phyloP scores from a whole-genome alignment of 1,140 invertebrate species.

The Epicauta chinensis region DNA sequence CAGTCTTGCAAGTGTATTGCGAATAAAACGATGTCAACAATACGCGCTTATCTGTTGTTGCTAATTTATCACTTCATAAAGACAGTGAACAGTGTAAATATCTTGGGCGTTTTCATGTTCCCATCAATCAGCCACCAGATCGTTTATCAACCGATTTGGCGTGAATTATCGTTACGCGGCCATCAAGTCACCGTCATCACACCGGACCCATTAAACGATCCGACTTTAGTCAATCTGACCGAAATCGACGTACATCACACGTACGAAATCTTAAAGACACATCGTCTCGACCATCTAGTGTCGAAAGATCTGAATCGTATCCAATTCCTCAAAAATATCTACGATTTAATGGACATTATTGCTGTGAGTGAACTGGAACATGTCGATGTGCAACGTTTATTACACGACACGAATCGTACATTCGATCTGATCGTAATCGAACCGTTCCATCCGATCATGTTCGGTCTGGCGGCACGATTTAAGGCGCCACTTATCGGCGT shows the following conservation, averaged over 20 bases:
- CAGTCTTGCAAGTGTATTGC: no score
- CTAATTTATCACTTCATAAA: no score
- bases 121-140: background rate
- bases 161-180: conserved; percentile 28
- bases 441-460: background rate
- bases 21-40: no score
- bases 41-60: no score
- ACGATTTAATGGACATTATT: background rate
- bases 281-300: background rate
- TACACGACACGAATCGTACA: conserved; percentile 18
- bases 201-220: conserved; percentile 23
- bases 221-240: conserved; percentile 12
- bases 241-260: conserved; percentile 18
- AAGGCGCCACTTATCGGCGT: conserved; percentile 7
- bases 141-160: conserved; percentile 6
- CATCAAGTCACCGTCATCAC: conserved; percentile 40
- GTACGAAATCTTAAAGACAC: background rate
- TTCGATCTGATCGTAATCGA: conserved; percentile 29
- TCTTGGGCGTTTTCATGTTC: background rate
- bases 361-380: conserved; percentile 28
- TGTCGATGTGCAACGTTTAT: conserved; percentile 24
- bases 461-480: conserved; percentile 1
- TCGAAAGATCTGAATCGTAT: background rate
- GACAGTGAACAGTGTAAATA: background rate
- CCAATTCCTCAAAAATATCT: background rate